Percentiles rank a stretch among this genome's conserved stretches.
These are phyloP conservation scores for Sialia sialis DNA, from an alignment of 2,113 vertebrate genomes.

Conservation along the genomic window DNA sequence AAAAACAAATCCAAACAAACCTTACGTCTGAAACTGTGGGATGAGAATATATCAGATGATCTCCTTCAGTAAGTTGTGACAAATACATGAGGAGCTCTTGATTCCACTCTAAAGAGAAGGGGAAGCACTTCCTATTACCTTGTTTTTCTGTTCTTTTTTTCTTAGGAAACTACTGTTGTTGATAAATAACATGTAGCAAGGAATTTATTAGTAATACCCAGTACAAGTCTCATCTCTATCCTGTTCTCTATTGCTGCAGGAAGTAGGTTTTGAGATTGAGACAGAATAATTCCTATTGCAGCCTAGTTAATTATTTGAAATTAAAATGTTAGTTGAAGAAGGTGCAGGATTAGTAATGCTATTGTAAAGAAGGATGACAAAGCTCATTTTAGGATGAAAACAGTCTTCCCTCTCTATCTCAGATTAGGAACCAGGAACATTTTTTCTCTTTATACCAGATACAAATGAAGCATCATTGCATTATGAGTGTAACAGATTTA, in stretches of 20 bases:
- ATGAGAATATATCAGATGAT: not conserved
- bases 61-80: not conserved
- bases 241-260: not conserved
- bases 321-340: not conserved
- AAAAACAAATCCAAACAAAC: not conserved
- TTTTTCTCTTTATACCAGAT: not conserved
- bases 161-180: not conserved
- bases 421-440: not conserved
- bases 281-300: not conserved
- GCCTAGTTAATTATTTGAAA: not conserved
- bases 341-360: not conserved
- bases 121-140: not conserved
- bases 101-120: not conserved
- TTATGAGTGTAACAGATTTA: not conserved
- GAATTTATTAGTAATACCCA: not conserved
- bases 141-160: not conserved
- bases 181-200: not conserved
- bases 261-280: not conserved
- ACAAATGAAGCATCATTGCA: not conserved
- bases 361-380: not conserved
- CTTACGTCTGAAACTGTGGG: not conserved
- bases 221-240: not conserved
- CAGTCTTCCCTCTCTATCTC: not conserved
- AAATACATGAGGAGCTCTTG: not conserved
- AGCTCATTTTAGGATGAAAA: not conserved